These are phyloP conservation scores for Xanthia togata DNA, from an alignment of 2,888 invertebrate genomes.

Conservation along the genomic window DNA sequence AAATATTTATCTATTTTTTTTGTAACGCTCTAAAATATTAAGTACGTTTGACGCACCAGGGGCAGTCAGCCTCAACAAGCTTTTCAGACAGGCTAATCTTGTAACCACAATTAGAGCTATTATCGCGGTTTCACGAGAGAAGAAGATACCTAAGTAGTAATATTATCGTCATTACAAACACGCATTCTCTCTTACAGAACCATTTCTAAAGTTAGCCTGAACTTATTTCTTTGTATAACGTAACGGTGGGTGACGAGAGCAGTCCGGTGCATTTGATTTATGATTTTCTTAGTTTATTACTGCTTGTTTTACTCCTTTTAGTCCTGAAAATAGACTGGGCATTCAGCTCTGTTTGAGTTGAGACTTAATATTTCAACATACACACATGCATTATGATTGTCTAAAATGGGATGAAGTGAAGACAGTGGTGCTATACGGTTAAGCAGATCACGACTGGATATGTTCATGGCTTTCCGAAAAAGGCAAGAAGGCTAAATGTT, in stretches of 20 bases:
- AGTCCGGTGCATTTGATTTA: constrained; percentile 55
- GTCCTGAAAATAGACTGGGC: constrained; percentile 41
- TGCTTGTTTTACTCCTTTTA: constrained; percentile 20
- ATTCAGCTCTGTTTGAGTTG: constrained; percentile 9
- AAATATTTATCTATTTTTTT: background rate
- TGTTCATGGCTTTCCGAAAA: background rate
- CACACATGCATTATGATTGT: background rate
- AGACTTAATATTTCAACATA: constrained; percentile 7
- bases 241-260: constrained; percentile 37
- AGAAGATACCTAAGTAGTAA: background rate
- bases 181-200: background rate
- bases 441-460: background rate
- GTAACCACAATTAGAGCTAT: background rate
- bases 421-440: background rate
- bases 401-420: background rate
- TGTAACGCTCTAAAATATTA: background rate
- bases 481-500: too few species aligned
- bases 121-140: background rate
- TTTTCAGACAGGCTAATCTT: background rate
- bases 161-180: constrained; percentile 8
- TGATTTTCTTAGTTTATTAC: constrained; percentile 47
- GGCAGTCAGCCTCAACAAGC: too few species aligned
- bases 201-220: constrained; percentile 28
- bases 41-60: background rate
- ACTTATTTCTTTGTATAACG: constrained; percentile 22